Evolutionary conservation across 2,888 invertebrate genomes (phyloP).

Genomic region (Hirtodrosophila alboralis): DNA sequence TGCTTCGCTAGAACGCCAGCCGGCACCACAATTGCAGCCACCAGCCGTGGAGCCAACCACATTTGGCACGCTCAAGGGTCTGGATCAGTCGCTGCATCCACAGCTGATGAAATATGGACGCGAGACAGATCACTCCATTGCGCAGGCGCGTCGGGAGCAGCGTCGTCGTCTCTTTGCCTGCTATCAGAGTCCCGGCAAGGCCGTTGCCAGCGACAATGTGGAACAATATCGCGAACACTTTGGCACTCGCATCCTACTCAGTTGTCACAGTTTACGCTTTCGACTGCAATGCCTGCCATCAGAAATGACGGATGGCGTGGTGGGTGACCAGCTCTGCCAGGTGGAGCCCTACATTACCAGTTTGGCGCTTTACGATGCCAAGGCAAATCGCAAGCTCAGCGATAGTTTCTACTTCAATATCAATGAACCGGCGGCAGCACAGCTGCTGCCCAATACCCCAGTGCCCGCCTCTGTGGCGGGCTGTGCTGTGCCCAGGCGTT

Average conservation of each 20-base stretch:
- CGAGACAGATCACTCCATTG: conserved; percentile 94
- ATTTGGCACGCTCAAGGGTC: conserved; percentile 93
- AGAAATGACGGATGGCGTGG: conserved; percentile 87
- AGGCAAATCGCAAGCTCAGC: conserved; percentile 93
- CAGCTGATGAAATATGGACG: conserved; percentile 94
- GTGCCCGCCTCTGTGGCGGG: conserved; percentile 75
- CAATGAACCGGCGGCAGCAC: conserved; percentile 89
- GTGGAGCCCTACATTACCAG: conserved; percentile 97
- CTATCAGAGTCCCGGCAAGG: conserved; percentile 85
- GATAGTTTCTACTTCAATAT: conserved; percentile 97
- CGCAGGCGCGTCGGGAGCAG: conserved; percentile 91
- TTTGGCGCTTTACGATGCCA: conserved; percentile 95
- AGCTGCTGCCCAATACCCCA: conserved; percentile 84
- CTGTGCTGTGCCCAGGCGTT: conserved; percentile 68
- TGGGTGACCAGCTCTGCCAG: conserved; percentile 87
- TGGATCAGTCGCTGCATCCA: conserved; percentile 96
- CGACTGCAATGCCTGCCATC: conserved; percentile 87
- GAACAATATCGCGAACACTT: conserved; percentile 94
- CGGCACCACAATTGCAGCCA: conserved; percentile 80
- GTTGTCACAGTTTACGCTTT: conserved; percentile 93
- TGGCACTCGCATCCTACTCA: conserved; percentile 92
- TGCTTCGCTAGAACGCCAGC: conserved; percentile 87
- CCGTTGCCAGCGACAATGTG: conserved; percentile 85
- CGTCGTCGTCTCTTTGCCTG: conserved; percentile 91
- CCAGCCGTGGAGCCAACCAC: conserved; percentile 86